Conservation (phyloP, 2,113 vertebrate genomes). For the Rhodinocichla rosea region DNA sequence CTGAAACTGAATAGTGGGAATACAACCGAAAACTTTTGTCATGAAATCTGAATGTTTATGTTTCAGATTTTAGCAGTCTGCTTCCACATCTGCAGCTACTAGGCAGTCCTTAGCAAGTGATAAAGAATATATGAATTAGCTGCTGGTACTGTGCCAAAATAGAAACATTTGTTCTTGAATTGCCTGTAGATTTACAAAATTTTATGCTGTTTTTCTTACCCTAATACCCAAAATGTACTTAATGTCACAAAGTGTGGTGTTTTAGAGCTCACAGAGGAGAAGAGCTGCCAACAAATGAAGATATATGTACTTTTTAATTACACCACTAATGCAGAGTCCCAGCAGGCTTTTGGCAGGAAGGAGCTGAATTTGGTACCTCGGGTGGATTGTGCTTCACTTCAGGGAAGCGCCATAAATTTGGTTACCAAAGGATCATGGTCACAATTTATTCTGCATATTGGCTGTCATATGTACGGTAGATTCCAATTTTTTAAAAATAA, state of each 20-base stretch:
- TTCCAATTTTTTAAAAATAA: not conserved
- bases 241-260: not conserved
- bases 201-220: not conserved
- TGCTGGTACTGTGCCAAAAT: not conserved
- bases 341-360: not conserved
- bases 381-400: not conserved
- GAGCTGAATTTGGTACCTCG: not conserved
- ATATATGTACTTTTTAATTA: not conserved
- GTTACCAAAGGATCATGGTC: not conserved
- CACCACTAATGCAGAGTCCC: not conserved
- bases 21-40: not conserved
- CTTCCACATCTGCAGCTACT: not conserved
- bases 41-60: not conserved
- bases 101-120: conserved; percentile 14
- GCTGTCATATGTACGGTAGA: not conserved
- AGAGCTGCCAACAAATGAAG: not conserved
- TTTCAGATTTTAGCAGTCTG: not conserved
- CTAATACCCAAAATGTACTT: not conserved
- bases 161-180: not conserved
- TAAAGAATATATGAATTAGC: not conserved
- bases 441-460: not conserved
- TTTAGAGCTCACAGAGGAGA: not conserved
- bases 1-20: not conserved
- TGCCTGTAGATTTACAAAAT: not conserved
- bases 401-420: not conserved